Percentiles rank a stretch among this genome's conserved stretches.
phyloP scores from a whole-genome alignment of 2,113 vertebrate genomes.

The Baryphthengus martii region DNA sequence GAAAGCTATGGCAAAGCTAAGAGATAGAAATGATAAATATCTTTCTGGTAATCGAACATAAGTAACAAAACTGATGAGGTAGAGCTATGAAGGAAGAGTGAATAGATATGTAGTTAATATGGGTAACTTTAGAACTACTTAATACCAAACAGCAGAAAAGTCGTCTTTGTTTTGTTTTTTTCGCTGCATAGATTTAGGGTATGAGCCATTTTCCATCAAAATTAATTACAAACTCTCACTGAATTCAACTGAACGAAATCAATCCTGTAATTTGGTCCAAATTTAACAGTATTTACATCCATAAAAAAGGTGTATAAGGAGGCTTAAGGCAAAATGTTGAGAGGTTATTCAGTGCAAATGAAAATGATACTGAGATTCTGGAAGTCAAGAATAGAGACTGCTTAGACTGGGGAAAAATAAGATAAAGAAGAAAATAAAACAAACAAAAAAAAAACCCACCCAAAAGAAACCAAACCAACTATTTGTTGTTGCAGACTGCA shows the following conservation, averaged over 20 bases:
- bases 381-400: background rate
- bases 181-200: background rate
- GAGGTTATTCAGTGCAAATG: background rate
- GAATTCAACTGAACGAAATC: background rate
- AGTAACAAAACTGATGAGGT: background rate
- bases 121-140: background rate
- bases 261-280: background rate
- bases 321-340: background rate
- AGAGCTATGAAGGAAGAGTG: background rate
- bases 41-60: background rate
- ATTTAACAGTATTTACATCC: background rate
- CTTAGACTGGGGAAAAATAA: background rate
- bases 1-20: background rate
- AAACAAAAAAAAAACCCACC: too few species aligned
- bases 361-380: background rate
- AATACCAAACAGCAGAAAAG: background rate
- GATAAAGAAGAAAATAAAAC: too few species aligned
- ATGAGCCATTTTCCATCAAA: background rate
- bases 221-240: background rate
- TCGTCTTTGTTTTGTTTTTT: too few species aligned
- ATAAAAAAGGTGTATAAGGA: background rate
- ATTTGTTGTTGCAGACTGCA: background rate
- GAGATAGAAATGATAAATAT: background rate
- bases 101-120: background rate
- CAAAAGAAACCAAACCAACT: too few species aligned